phyloP scores from a whole-genome alignment of 2,888 invertebrate species.

The Pseudococcus jackbeardsleyi region DNA sequence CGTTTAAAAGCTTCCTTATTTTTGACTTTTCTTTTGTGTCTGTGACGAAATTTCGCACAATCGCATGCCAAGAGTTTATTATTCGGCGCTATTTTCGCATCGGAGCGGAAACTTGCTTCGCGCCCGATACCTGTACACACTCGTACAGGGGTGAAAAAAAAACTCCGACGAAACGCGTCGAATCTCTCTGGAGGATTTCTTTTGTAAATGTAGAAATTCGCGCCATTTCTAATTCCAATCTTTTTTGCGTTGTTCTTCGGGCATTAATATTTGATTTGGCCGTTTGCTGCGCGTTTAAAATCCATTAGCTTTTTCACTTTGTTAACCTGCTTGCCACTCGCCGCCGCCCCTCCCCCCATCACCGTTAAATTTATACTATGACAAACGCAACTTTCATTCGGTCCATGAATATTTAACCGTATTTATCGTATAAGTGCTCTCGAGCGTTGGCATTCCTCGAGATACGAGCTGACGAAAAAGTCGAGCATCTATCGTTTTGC shows the following conservation, averaged over 20 bases:
- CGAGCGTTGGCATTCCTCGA: constrained; percentile 16
- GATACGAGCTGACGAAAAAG: background rate
- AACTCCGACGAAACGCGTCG: background rate
- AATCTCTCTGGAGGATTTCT: constrained; percentile 61
- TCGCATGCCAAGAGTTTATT: constrained; percentile 45
- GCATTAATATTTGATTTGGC: constrained; percentile 62
- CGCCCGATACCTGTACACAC: background rate
- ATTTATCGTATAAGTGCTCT: constrained; percentile 49
- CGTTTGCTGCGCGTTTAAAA: constrained; percentile 57
- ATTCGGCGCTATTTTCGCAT: constrained; percentile 60
- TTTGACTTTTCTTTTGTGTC: constrained; percentile 49
- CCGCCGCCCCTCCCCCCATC: background rate
- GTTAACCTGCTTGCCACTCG: background rate
- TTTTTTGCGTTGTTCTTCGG: constrained; percentile 55
- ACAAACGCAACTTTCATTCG: constrained; percentile 47
- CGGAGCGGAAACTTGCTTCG: constrained; percentile 59
- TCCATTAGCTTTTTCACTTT: constrained; percentile 61
- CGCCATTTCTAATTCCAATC: constrained; percentile 64
- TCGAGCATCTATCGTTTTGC: background rate
- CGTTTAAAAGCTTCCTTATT: constrained; percentile 58
- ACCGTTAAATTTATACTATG: constrained; percentile 23
- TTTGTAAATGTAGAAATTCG: constrained; percentile 62
- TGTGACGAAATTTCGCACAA: constrained; percentile 37
- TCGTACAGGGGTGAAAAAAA: background rate
- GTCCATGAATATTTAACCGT: constrained; percentile 41